Evolutionary conservation across 2,113 vertebrate genomes (phyloP).

Genomic region (Oreotrochilus melanogaster): DNA sequence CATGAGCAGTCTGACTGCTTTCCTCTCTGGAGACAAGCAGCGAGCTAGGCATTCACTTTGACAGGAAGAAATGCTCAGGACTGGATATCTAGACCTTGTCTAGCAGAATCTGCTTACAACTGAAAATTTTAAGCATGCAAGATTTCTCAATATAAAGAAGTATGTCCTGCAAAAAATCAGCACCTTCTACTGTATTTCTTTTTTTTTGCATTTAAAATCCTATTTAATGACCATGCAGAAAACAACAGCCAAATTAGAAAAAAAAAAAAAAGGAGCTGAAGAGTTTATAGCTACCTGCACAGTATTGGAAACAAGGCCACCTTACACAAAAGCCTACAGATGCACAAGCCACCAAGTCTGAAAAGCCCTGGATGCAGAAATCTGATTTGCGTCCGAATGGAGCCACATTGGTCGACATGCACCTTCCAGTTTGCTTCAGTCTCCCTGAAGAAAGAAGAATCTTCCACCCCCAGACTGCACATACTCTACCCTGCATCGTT

Average conservation of each 20-base stretch:
- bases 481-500: neutral
- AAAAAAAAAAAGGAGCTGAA: neutral
- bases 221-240: neutral
- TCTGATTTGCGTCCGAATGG: neutral
- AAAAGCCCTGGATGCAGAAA: neutral
- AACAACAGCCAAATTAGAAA: neutral
- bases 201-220: neutral
- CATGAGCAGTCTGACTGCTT: fast-evolving
- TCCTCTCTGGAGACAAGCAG: neutral
- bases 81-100: neutral
- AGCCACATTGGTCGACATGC: neutral
- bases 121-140: neutral
- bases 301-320: neutral
- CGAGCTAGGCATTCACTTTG: neutral
- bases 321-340: neutral
- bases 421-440: neutral
- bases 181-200: neutral
- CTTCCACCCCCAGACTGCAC: neutral
- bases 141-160: neutral
- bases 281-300: neutral
- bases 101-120: neutral
- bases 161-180: neutral
- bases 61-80: neutral
- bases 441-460: neutral
- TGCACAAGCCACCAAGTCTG: neutral